Base-by-base conservation (phyloP, 2,888 invertebrate genomes). In the Amphipoea oculea region DNA sequence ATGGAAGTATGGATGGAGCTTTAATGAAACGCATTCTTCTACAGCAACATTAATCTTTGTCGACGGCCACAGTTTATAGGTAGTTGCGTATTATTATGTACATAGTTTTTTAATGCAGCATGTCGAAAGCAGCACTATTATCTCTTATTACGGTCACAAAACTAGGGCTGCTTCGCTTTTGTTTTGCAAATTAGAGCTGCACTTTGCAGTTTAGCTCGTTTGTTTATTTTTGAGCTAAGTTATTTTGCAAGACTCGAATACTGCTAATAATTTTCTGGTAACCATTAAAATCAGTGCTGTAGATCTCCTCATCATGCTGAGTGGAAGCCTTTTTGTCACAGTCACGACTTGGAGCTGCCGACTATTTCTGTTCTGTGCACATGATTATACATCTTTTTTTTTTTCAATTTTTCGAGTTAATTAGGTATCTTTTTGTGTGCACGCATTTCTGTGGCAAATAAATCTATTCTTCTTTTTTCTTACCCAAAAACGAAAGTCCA, bases 121-220 rank as follows among this genome's bases (percentile, higher is more conserved):
- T 86, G 81, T 86, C 12, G 81, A 76, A 86, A 84, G 70, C 42
- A 7, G 62, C 23, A 12, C 73, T 40, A 74, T 83, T 86, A 72
- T 83, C 73, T 83, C 51, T 51, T 73, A 68, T 65, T 54, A 82
- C 66, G 75, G 77, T 69, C 78, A 75, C 69, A 73, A 67, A 78
- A 84, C 63, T 63, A 54, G 73, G 45, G 36, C 69, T n/a, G 17
- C n/a, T 14, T 73, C 60, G 72, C 62, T 78, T 76, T 82, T 86
- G 82, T 78, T 73, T 78, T 78, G 78, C 66, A 82, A 86, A 86
- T 75, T n/a, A 81, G 57, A 29, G 17, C 63, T 77, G 45, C 66
- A 65, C 51, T 66, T 42, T 63, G 42, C 17, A 70, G 17, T 36
- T 54, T 45, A 23, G 29, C 17, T 51, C 14, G 51, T 51, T 72